Percentiles rank a stretch among this genome's conserved stretches.
These are phyloP conservation scores for Platichthys stellatus DNA, from an alignment of 2,113 vertebrate genomes.

Conservation along the genomic window DNA sequence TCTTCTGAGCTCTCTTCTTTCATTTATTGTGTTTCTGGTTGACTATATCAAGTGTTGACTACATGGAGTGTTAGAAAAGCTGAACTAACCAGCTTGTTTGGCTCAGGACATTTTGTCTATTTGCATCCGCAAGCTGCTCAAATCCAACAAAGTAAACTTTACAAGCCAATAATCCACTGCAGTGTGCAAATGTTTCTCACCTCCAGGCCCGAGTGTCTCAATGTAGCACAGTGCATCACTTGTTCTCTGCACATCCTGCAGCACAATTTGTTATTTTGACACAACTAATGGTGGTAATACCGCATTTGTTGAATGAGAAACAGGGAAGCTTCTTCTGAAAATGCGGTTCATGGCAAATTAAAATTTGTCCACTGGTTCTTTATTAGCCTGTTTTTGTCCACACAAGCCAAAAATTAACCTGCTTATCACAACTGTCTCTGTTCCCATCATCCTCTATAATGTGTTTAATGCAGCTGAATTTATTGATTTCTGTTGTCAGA, in stretches of 20 bases:
- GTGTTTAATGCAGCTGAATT: background rate
- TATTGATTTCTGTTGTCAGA: background rate
- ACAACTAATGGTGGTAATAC: background rate
- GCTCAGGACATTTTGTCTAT: background rate
- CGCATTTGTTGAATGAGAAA: background rate
- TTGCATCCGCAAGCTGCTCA: background rate
- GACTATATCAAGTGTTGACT: no score
- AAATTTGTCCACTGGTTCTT: no score
- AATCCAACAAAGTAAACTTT: conserved; percentile 9
- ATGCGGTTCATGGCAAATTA: background rate
- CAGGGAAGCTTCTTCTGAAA: no score
- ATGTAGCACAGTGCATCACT: conserved; percentile 18
- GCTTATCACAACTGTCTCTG: background rate
- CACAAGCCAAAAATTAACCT: no score
- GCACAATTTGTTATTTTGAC: conserved; percentile 5
- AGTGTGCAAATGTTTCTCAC: conserved; percentile 14
- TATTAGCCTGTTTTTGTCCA: no score
- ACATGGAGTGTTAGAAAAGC: conserved; percentile 4
- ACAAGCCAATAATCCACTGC: conserved; percentile 15
- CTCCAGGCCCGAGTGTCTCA: conserved; percentile 20
- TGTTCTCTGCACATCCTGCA: conserved; percentile 17
- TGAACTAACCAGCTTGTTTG: background rate
- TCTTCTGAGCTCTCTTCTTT: no score
- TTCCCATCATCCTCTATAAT: background rate
- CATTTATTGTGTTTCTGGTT: no score